Evolutionary conservation across 53 echinoderm and acorn worm species (phyloP), one percentile per base, ranked within the genome.

Genomic region (Crossaster papposus): DNA sequence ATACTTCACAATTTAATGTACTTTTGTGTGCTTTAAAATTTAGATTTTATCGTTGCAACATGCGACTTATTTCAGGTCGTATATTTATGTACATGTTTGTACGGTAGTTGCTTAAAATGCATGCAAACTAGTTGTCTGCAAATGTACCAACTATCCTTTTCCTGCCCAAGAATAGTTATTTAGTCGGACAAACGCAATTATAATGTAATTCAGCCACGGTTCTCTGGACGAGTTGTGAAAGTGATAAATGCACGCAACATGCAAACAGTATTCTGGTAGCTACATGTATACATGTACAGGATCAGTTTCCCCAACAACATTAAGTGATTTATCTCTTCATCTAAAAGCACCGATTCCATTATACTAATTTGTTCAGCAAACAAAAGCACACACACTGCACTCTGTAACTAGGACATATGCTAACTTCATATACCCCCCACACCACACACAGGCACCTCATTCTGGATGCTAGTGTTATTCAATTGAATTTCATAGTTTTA

Each of bases 341-440:
- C 78, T 78, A 78, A 78, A 78, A 78, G 78, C 78, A 44, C 78
- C 24, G 78, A 51, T 78, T 50, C 78, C 78, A 78, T 78, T 78
- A 78, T 78, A 28, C 26, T 51, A 78, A 78, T 78, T 30, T 28
- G 18, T 51, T 78, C 3, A 12, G 78, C 29, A 78, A 78, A 78
- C 78, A 51, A 6, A 28, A 20, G 74, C 68, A 23, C 11, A 11
- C 13, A 17, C 35, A 73, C 35, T 35, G 0, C 35, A 73, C 35
- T 24, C 74, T 13, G 17, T 68, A 34, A 34, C 31, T 30, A 72
- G 4, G 72, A 70, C 2, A 70, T 17, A 17, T 11, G 58, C 58
- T 18, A 3, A 58, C 58, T 3, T 3, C 22, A 4, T 17, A 2
- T 17, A 4, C 55, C 20, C 38, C 38, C 62, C 22, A 3, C 23